phyloP scores from a whole-genome alignment of 2,113 vertebrate species.

The Plestiodon gilberti region DNA sequence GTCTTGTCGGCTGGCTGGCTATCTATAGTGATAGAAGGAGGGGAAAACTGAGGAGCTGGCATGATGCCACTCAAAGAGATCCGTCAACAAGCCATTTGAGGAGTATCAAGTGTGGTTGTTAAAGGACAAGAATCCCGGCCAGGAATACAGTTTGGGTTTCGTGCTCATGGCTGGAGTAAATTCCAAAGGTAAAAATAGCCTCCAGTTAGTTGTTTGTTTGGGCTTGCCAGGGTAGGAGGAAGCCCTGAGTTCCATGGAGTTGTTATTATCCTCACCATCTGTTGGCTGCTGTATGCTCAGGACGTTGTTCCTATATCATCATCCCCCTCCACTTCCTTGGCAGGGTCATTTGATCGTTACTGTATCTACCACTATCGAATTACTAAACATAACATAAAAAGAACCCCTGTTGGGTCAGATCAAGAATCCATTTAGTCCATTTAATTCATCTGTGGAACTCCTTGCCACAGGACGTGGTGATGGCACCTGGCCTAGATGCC shows the following conservation, averaged over 20 bases:
- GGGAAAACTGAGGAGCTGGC: slow-evolving; percentile 53
- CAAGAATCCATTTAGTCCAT: not conserved
- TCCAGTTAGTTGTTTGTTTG: slow-evolving; percentile 65
- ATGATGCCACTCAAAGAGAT: slow-evolving; percentile 50
- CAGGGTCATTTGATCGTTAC: not conserved
- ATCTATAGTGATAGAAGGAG: slow-evolving; percentile 50
- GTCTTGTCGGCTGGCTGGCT: slow-evolving; percentile 21
- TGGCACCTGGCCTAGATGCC: too few species aligned
- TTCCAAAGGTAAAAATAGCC: slow-evolving; percentile 69
- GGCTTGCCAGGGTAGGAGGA: slow-evolving; percentile 41
- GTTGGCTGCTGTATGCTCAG: not conserved
- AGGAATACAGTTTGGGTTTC: slow-evolving; percentile 57
- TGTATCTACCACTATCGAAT: not conserved
- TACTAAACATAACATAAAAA: not conserved
- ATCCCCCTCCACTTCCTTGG: not conserved
- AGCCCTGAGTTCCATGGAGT: not conserved
- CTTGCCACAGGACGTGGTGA: too few species aligned
- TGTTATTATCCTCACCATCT: not conserved
- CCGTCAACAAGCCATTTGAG: slow-evolving; percentile 59
- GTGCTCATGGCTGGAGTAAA: slow-evolving; percentile 52
- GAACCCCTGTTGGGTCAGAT: not conserved
- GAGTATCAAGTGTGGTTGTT: slow-evolving; percentile 58
- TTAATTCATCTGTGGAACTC: too few species aligned
- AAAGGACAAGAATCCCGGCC: slow-evolving; percentile 54
- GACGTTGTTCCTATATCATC: not conserved